phyloP scores from a whole-genome alignment of 2,888 invertebrate genomes.

The Eupithecia dodoneata region DNA sequence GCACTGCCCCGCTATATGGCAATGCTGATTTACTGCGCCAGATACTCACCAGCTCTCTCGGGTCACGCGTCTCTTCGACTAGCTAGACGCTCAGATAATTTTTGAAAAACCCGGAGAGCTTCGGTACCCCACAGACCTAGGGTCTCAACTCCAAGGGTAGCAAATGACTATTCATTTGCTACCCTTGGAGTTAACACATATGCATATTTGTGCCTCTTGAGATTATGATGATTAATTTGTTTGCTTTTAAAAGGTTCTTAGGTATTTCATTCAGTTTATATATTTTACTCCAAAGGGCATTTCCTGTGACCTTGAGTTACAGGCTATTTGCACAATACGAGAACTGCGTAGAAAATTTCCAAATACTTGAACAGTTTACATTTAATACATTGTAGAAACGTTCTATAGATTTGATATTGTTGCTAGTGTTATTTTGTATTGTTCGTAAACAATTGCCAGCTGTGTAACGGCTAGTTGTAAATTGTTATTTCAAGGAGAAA shows the following conservation, averaged over 20 bases:
- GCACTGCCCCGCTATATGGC: too few relatives aligned
- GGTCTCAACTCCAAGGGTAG: too few relatives aligned
- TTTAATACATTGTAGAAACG: not conserved
- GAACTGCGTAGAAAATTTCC: constrained; percentile 13
- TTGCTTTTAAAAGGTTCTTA: not conserved
- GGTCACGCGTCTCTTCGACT: too few relatives aligned
- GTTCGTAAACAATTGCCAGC: constrained; percentile 10
- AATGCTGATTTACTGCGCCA: too few relatives aligned
- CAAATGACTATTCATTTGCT: too few relatives aligned
- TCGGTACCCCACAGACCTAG: too few relatives aligned
- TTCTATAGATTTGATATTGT: not conserved
- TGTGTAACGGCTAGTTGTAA: constrained; percentile 20
- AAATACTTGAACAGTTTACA: constrained; percentile 9
- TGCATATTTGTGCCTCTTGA: too few relatives aligned
- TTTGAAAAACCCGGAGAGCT: too few relatives aligned
- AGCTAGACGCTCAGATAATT: too few relatives aligned
- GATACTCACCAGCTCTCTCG: too few relatives aligned
- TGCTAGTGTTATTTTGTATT: constrained; percentile 5
- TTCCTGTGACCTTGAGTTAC: not conserved
- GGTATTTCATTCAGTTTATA: not conserved
- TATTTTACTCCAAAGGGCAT: not conserved
- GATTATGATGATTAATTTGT: not conserved
- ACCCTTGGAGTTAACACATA: too few relatives aligned
- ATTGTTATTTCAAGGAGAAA: constrained; percentile 11
- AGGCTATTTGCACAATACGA: not conserved